Percentiles rank a stretch among this genome's conserved stretches.
phyloP scores from a whole-genome alignment of 2,797 vertebrate genomes.

The Triplophysa yarkandensis region DNA sequence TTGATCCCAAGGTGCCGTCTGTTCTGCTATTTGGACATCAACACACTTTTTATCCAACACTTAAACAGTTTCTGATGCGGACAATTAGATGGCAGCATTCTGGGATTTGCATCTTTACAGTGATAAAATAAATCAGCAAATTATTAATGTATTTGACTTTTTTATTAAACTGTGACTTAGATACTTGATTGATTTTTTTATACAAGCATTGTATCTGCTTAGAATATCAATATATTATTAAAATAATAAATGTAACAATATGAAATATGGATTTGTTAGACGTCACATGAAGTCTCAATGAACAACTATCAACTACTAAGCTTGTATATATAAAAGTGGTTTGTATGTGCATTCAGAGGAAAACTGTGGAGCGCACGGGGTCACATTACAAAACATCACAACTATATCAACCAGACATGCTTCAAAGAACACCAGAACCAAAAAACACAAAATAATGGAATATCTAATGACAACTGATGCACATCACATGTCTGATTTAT shows the following conservation, averaged over 20 bases:
- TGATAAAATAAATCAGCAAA: no score
- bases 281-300: no score
- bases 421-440: not conserved
- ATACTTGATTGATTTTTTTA: not conserved
- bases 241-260: not conserved
- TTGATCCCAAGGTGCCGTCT: slow-evolving; percentile 45
- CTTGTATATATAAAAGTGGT: no score
- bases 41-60: slow-evolving; percentile 30
- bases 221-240: no score
- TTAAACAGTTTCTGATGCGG: slow-evolving; percentile 10
- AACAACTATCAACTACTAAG: no score
- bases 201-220: no score
- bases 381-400: slow-evolving; percentile 40
- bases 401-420: slow-evolving; percentile 1
- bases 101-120: slow-evolving; percentile 37
- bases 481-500: not conserved
- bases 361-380: slow-evolving; percentile 15
- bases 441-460: not conserved
- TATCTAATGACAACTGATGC: slow-evolving; percentile 17
- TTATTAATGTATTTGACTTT: no score
- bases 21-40: slow-evolving; percentile 46
- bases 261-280: no score
- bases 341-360: not conserved
- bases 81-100: slow-evolving; percentile 16
- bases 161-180: no score